Base-by-base conservation (phyloP, 1,140 invertebrate genomes). In the Polypedilum pembai region DNA sequence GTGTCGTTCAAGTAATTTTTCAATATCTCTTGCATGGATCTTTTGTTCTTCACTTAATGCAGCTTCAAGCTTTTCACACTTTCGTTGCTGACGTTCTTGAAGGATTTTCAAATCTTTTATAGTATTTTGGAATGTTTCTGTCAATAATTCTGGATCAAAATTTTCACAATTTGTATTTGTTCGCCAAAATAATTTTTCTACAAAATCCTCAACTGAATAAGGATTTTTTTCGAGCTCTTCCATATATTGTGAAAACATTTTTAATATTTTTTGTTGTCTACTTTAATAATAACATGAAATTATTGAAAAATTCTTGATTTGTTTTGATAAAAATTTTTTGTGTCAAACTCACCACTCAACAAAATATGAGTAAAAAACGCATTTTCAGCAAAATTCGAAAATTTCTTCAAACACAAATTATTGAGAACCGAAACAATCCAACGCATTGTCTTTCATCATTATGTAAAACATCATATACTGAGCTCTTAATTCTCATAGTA, bases 131-230 rank as follows among this genome's bases (percentile, higher is more conserved):
- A 98, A 98, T 56, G 94, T 94, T 78, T 94, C 91, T 79, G 96
- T 92, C 74, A 98, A 88, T 77, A 88, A 87, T 79, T 89, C 86
- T 0, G 93, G 90, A 82, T 93, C 90, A 79, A 93, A 91, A 74
- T 84, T 90, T 74, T 92, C 86, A 74, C 85, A 85, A 41, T 87
- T 88, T 79, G 90, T 90, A 77, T 94, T 92, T 45, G 94, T 94
- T 79, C 95, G 87, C 91, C 96, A 96, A 75, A 96, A 96, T 77
- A 99, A 84, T 75, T 95, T 85, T 83, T 99, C 97, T 0, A 99
- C 95, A 88, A 99, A 99, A 79, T 98, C 96, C 83, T 95, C 93
- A 21, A 94, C 90, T 86, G 98, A 94, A 84, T 98, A 99, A 0
- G 95, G 94, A 80, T 98, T 95, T 94, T 91, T 90, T 79, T 92